Percentiles rank a stretch among this genome's conserved stretches.
Conservation (phyloP, 2,888 invertebrate genomes). For the Archips xylosteana region DNA sequence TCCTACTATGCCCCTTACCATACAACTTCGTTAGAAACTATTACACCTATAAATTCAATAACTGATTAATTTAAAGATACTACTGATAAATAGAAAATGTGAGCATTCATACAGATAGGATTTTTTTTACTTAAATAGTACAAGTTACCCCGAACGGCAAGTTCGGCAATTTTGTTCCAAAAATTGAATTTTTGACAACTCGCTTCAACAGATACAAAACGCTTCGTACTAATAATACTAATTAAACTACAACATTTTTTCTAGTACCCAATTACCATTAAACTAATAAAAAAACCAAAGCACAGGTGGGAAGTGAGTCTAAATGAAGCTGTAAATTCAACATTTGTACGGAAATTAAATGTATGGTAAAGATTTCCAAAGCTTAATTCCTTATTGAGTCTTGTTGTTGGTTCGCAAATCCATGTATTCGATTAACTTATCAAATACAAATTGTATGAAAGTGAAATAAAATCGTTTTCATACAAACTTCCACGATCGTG, state of each 20-base stretch:
- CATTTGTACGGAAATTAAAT: conserved; percentile 9
- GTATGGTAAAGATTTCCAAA: conserved; percentile 53
- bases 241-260: conserved; percentile 55
- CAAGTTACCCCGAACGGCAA: conserved; percentile 42
- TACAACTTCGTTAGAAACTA: conserved; percentile 72
- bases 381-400: conserved; percentile 59
- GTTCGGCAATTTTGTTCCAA: conserved; percentile 43
- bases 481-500: conserved; percentile 28
- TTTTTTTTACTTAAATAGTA: conserved; percentile 62
- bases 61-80: conserved; percentile 72
- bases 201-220: conserved; percentile 49
- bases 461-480: conserved; percentile 27
- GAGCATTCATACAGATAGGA: conserved; percentile 83
- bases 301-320: conserved; percentile 33
- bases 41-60: conserved; percentile 83
- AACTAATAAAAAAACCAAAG: conserved; percentile 54
- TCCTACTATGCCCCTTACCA: conserved; percentile 68
- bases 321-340: conserved; percentile 37
- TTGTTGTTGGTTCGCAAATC: conserved; percentile 71
- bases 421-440: conserved; percentile 45
- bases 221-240: conserved; percentile 47
- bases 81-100: conserved; percentile 79
- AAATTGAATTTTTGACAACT: conserved; percentile 44
- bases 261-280: conserved; percentile 60
- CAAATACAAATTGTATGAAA: conserved; percentile 38